phyloP scores from a whole-genome alignment of 2,113 vertebrate species.

The Gadus macrocephalus region DNA sequence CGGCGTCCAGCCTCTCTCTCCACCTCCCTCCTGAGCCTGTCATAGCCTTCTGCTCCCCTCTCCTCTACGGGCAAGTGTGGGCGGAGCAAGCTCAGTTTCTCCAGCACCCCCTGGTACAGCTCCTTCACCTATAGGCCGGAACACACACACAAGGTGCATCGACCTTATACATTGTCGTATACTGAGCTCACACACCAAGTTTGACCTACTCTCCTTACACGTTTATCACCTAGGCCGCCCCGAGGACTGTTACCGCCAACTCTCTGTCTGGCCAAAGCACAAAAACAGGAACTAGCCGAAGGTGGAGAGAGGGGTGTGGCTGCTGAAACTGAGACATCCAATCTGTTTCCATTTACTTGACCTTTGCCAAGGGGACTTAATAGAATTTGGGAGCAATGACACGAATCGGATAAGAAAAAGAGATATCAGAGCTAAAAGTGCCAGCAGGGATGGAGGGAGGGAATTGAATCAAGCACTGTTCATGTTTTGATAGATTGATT shows the following conservation, averaged over 20 bases:
- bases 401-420: not conserved
- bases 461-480: not conserved
- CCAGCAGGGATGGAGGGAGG: not conserved
- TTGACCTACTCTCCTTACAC: conserved; percentile 1
- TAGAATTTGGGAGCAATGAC: not conserved
- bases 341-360: conserved; percentile 27
- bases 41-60: conserved; percentile 34
- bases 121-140: conserved; percentile 73
- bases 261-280: conserved; percentile 15
- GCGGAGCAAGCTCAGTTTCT: conserved; percentile 67
- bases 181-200: not conserved
- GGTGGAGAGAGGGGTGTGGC: not conserved
- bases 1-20: conserved; percentile 73
- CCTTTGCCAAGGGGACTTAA: conserved; percentile 8
- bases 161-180: not conserved
- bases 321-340: conserved; percentile 21
- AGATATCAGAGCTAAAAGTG: not conserved
- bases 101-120: conserved; percentile 69
- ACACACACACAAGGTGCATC: not conserved
- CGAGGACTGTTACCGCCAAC: conserved; percentile 40
- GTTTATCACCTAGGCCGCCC: conserved; percentile 39
- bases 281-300: conserved; percentile 36
- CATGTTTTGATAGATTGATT: too few relatives aligned
- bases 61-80: conserved; percentile 33
- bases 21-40: conserved; percentile 62